Evolutionary conservation across 1,140 invertebrate species (phyloP), one percentile per base, ranked within the genome.

Genomic region (Drosophila aff.): DNA sequence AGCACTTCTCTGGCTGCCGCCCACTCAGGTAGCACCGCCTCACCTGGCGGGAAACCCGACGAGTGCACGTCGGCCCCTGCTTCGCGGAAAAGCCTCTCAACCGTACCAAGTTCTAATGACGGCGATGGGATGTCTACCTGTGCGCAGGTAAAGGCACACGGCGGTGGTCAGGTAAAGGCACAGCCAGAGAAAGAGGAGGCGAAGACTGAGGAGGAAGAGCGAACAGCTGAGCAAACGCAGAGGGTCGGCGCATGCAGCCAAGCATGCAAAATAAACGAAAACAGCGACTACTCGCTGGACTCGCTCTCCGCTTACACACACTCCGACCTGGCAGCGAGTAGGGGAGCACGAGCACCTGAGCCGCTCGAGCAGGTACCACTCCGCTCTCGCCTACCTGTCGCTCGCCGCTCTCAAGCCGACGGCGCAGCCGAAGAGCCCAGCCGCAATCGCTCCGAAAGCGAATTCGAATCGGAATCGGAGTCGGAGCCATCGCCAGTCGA

Each of bases 201-300:
- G 53, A 43, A 36, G 11, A 52, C 41, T 10, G 53, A 16, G 26
- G 41, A 55, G 52, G 38, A n/a, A 23, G 26, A 28, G 61, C 53
- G 16, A 66, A 66, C 63, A 66, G 63, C 63, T 66, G 63, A 63
- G 63, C 63, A 66, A 66, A 66, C 58, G 15, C 61, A 64, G 68
- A 76, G 50, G 65, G 64, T 53, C 63, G 82, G 61, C 47, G 60
- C 49, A 72, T 64, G 66, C 90, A 91, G 72, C 82, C 79, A 92
- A 92, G 90, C 89, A 78, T 91, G 90, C 89, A 90, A 92, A 91
- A 91, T 89, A 92, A 91, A 79, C 74, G 85, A 82, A 72, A 79
- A 73, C 61, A 43, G 33, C 33, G 53, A 76, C 52, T 81, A 79
- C 64, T 91, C 72, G 69, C 67, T 68, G 50, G 71, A 86, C 65